These are phyloP conservation scores for Trissoscelio sp. DNA, from an alignment of 2,888 invertebrate genomes.

Conservation along the genomic window DNA sequence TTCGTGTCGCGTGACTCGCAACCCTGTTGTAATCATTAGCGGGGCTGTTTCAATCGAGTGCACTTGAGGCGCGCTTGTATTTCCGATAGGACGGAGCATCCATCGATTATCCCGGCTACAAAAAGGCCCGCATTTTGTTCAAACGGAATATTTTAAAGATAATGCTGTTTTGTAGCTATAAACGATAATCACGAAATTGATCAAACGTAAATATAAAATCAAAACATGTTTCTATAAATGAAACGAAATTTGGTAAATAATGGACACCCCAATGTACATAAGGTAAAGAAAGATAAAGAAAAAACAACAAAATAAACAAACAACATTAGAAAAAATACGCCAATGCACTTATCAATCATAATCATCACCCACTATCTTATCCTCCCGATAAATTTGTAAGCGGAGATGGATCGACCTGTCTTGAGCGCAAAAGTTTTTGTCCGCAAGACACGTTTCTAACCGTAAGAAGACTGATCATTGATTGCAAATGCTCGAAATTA, in stretches of 20 bases:
- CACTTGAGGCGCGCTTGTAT: slow-evolving; percentile 44
- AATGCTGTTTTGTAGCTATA: too few species aligned
- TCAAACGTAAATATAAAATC: background rate
- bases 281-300: too few species aligned
- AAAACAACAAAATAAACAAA: too few species aligned
- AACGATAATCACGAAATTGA: too few species aligned
- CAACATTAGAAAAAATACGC: too few species aligned
- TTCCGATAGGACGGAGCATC: slow-evolving; percentile 37
- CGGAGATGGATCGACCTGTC: background rate
- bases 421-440: slow-evolving; percentile 2
- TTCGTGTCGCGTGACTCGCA: slow-evolving; percentile 52
- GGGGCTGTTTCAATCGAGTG: slow-evolving; percentile 54
- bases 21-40: slow-evolving; percentile 57
- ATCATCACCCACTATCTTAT: background rate
- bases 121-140: background rate
- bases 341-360: background rate
- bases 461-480: background rate
- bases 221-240: too few species aligned
- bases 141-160: slow-evolving; percentile 5
- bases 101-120: slow-evolving; percentile 45
- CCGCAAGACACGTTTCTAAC: background rate
- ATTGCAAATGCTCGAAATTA: background rate
- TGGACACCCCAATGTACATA: too few species aligned
- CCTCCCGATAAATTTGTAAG: slow-evolving; percentile 1
- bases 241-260: too few species aligned